A percentile compares a stretch with the other conserved stretches of the same genome.
These are phyloP conservation scores for Pipistrellus kuhlii DNA, from an alignment of 2,797 vertebrate species.

Conservation along the genomic window DNA sequence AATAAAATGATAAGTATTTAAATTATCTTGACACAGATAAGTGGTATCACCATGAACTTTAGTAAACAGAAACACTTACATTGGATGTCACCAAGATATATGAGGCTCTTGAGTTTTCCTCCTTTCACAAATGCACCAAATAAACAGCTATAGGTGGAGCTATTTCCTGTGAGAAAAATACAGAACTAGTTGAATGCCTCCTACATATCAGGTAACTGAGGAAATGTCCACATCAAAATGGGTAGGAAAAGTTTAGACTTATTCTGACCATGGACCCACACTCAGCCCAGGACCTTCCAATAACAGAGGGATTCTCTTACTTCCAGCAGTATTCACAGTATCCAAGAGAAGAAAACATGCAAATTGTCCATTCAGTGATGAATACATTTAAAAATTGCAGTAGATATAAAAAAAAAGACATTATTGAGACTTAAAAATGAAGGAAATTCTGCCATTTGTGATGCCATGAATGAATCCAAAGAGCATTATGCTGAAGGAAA, in stretches of 20 bases:
- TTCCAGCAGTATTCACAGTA: neutral
- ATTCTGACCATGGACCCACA: neutral
- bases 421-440: neutral
- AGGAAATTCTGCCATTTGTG: neutral
- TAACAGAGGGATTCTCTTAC: neutral
- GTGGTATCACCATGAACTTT: neutral
- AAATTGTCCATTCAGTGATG: neutral
- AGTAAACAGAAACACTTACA: neutral
- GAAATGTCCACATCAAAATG: neutral
- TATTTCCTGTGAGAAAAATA: neutral
- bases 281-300: neutral
- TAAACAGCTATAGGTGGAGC: neutral
- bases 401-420: neutral
- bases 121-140: neutral
- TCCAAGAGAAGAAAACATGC: neutral
- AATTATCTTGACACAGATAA: neutral
- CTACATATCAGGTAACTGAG: neutral
- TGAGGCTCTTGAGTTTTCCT: neutral
- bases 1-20: neutral
- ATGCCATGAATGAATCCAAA: neutral
- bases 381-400: neutral
- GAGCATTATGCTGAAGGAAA: neutral
- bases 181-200: neutral
- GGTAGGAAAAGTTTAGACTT: neutral
- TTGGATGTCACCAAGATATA: neutral